Conservation (phyloP, 2,888 invertebrate genomes). For the Tetramorium bicarinatum region DNA sequence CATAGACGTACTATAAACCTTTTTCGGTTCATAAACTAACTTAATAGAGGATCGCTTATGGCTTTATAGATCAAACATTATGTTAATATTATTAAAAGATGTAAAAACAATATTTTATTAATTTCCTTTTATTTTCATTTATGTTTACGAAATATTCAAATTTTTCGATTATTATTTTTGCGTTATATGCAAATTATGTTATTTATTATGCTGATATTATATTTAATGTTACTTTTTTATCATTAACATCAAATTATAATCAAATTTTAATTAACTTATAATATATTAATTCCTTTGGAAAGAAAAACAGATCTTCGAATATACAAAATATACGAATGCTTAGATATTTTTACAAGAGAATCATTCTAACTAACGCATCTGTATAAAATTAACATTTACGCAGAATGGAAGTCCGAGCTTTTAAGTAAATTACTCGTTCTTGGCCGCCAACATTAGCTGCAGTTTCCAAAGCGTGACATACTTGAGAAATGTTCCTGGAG, state of each 20-base stretch:
- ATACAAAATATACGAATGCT: background rate
- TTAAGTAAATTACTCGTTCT: slow-evolving; percentile 49
- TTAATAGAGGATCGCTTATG: background rate
- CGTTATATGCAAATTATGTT: too few relatives aligned
- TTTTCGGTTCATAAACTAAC: slow-evolving; percentile 24
- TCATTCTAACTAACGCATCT: background rate
- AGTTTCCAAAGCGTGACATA: slow-evolving; percentile 31
- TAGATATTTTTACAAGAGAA: background rate
- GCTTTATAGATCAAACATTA: background rate
- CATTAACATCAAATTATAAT: background rate
- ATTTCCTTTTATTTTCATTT: background rate
- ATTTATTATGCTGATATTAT: too few relatives aligned
- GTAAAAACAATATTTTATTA: background rate
- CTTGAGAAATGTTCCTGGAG: slow-evolving; percentile 36
- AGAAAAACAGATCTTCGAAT: background rate
- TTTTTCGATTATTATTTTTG: background rate
- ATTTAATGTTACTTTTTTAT: background rate
- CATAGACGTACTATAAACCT: background rate
- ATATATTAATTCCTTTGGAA: background rate
- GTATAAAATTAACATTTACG: slow-evolving; percentile 30
- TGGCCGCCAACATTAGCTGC: slow-evolving; percentile 8
- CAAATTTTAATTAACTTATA: background rate
- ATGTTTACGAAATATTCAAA: background rate
- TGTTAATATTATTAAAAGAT: background rate
- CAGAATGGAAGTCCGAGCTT: slow-evolving; percentile 26